Base-by-base conservation (phyloP, 1,140 invertebrate species). In the Chrysoperla carnea region DNA sequence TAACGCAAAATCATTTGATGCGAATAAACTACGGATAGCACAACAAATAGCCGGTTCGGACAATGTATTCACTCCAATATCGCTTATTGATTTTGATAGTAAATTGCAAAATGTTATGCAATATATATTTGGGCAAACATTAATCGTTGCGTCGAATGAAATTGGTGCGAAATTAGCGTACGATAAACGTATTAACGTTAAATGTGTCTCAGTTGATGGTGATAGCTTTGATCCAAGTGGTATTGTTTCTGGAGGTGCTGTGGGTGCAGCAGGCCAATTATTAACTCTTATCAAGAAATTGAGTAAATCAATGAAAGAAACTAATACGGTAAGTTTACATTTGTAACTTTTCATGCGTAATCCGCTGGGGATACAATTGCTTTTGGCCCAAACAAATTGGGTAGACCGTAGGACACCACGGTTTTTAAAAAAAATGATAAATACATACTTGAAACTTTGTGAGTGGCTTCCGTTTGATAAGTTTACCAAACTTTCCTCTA, bases 161-260 rank as follows among this genome's bases (percentile, higher is more conserved):
- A 64, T 70, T 41, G 94, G 93, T 4, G 78, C 80, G 49, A 68
- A 70, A 55, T 61, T 76, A 3, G 74, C 88, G 8, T 96, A 84
- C 64, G 72, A 93, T 62, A 62, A 66, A 6, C 60, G 64, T 9
- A 77, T 96, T 37, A 70, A 72, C 56, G 81, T 74, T 28, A 80
- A 79, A 48, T 81, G 79, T 51, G 84, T 98, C 6, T 96, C 93
- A 1, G 60, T 94, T 0, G 85, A 91, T 50, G 95, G 95, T 0
- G 93, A 98, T 62, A 75, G 85, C 5, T 80, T 85, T 46, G 87
- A 94, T 67, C 91, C 94, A 3, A 64, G 75, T 44, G 95, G 94
- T 50, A 84, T 78, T 6, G 63, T 97, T 7, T 81, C 86, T 40
- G 94, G 93, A 56, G 89, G 89, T 60, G 69, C 78, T 6, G 53